A percentile compares a stretch with the other conserved stretches of the same genome.
phyloP scores from a whole-genome alignment of 2,797 vertebrate species.

The Pygocentrus nattereri region DNA sequence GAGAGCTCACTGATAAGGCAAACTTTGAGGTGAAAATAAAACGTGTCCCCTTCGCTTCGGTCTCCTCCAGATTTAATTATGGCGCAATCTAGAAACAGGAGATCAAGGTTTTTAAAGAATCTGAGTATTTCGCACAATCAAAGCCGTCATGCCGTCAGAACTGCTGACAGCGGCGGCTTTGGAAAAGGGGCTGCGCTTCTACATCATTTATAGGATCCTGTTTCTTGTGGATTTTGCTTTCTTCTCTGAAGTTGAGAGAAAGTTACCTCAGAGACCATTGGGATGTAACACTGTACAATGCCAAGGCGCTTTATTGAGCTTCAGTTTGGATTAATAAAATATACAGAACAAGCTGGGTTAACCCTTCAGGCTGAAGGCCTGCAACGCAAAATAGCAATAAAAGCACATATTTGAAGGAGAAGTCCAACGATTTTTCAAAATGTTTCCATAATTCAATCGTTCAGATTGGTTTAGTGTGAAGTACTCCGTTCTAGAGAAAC shows the following conservation, averaged over 20 bases:
- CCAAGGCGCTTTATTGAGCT: not conserved
- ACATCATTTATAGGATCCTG: not conserved
- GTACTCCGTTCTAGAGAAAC: too few species aligned
- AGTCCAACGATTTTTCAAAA: too few species aligned
- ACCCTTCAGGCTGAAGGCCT: too few species aligned
- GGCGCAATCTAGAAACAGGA: constrained; percentile 4
- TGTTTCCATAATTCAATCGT: too few species aligned
- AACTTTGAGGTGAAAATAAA: constrained; percentile 21
- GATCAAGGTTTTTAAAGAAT: constrained; percentile 14
- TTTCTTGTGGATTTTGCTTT: not conserved
- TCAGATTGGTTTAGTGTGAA: too few species aligned
- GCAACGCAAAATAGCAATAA: too few species aligned
- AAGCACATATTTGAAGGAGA: too few species aligned
- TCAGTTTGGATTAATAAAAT: not conserved
- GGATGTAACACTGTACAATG: not conserved
- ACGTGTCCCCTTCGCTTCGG: not conserved
- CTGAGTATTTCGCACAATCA: not conserved
- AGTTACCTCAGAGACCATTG: not conserved
- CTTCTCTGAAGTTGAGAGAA: not conserved
- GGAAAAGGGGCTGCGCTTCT: not conserved
- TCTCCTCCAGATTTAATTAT: constrained; percentile 6
- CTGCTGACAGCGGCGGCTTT: constrained; percentile 5
- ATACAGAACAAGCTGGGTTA: too few species aligned
- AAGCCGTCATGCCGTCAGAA: constrained; percentile 1
- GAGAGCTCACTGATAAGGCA: not conserved